Evolutionary conservation across 1,140 invertebrate species (phyloP), one percentile per base, ranked within the genome.

Genomic region (Zaprionus lachaisei): DNA sequence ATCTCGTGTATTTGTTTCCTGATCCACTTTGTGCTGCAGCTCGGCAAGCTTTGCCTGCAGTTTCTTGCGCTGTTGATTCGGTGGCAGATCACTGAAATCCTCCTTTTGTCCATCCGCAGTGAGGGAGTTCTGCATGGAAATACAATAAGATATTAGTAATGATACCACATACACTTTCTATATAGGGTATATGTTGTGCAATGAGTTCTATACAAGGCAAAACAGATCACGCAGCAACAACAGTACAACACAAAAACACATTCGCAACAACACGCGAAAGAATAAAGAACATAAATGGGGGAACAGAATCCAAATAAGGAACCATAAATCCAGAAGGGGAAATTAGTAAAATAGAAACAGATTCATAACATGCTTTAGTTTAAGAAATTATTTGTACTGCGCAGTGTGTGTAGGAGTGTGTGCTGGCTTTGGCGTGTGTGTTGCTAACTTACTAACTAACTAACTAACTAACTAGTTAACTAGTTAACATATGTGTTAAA

Each of bases 1-100:
- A 93, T 99, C 99, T 92, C 98, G 96, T 28, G 98, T 97, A 5
- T 97, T 97, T 76, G 97, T 97, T 94, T 99, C 98, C 93, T 99
- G 98, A 72, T 95, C 95, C 57, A 99, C 96, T 94, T 99, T 97
- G 17, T 95, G 95, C 78, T 96, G 95, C 72, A 99, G 95, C 89
- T 98, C 97, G 72, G 98, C 96, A 56, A 99, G 95, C 94, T 97
- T 98, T 57, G 96, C 96, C 84, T 97, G 96, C 54, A 99, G 93
- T 92, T 98, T 97, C 94, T 99, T 99, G 93, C 97, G 97, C 93
- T 98, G 96, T 93, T 99, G 99, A 94, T 98, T 99, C 55, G 99
- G 99, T 77, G 99, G 98, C 81, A 99, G 94, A 93, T 99, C 98
- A 93, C 97, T 98, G 92, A 96, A 99, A 93, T 99, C 97, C 95